Evolutionary conservation across 2,113 vertebrate species (phyloP).

Genomic region (Ochotona curzoniae): DNA sequence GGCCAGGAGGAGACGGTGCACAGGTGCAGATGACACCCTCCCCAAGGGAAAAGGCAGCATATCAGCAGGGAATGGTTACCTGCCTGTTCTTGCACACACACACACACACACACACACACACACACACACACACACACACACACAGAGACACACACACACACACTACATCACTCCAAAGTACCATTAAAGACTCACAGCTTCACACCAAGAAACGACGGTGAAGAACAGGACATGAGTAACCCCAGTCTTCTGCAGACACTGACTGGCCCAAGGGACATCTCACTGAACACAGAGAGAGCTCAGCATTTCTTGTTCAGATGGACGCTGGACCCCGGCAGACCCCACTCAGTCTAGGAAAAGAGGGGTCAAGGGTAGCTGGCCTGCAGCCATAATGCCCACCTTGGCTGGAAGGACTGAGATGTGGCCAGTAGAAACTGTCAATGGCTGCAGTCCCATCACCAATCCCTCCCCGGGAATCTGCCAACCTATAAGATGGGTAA

Average conservation of each 20-base stretch:
- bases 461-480: neutral
- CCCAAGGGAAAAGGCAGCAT: neutral
- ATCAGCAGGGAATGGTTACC: neutral
- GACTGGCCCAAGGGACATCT: neutral
- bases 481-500: neutral
- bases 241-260: neutral
- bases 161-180: neutral
- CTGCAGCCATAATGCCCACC: neutral
- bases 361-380: neutral
- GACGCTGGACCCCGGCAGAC: neutral
- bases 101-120: no score
- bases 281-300: neutral
- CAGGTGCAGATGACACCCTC: fast-evolving
- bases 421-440: neutral
- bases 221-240: neutral
- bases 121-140: no score
- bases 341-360: neutral
- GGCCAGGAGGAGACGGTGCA: neutral
- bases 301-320: fast-evolving
- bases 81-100: no score
- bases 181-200: neutral
- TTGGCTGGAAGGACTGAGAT: neutral
- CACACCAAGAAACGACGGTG: neutral
- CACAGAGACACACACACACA: no score
- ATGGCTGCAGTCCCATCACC: neutral